These are phyloP conservation scores for Meles meles DNA, from an alignment of 2,113 vertebrate genomes.

Conservation along the genomic window DNA sequence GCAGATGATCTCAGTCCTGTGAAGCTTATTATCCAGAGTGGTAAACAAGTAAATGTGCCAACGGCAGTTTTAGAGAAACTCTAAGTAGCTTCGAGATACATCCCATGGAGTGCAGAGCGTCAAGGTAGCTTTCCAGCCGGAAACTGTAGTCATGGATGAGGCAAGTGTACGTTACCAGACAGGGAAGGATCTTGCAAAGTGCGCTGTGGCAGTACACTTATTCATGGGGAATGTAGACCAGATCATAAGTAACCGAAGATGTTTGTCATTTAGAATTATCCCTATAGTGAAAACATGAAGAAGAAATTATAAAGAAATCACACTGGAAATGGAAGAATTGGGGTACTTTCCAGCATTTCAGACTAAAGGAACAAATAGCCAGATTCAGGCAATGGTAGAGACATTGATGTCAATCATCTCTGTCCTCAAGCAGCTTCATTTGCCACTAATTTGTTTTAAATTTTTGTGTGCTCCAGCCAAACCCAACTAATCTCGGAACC, in stretches of 20 bases:
- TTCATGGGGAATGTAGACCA: not conserved
- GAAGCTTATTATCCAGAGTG: not conserved
- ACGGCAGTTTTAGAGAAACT: not conserved
- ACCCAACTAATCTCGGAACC: not conserved
- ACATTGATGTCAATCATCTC: not conserved
- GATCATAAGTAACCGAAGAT: not conserved
- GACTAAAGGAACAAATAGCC: not conserved
- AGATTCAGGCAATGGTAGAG: not conserved
- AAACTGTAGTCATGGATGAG: not conserved
- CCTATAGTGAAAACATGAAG: not conserved
- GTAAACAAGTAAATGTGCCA: not conserved
- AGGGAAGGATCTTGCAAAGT: not conserved
- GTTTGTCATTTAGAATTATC: not conserved
- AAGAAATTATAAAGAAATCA: not conserved
- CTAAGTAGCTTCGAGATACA: not conserved
- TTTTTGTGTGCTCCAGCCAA: not conserved
- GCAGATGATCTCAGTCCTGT: not conserved
- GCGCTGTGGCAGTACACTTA: not conserved
- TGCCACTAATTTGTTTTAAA: too few species aligned
- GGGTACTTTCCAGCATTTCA: not conserved
- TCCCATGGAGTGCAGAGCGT: not conserved
- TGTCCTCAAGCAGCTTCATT: not conserved
- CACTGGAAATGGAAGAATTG: not conserved
- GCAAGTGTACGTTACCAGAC: not conserved
- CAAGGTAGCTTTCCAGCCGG: not conserved